phyloP scores from a whole-genome alignment of 2,888 invertebrate genomes.

The Nasonovia ribisnigri region DNA sequence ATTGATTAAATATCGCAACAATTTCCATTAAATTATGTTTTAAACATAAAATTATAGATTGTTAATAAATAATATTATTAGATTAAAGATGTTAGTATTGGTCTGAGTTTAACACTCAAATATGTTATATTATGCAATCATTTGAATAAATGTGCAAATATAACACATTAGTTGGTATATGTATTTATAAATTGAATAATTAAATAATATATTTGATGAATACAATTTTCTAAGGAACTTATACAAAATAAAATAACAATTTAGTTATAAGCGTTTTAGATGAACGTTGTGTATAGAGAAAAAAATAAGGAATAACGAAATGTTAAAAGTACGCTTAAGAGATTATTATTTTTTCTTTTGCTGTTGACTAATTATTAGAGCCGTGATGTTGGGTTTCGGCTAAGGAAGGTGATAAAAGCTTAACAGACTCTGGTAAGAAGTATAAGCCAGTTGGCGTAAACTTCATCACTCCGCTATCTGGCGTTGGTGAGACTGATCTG shows the following conservation, averaged over 20 bases:
- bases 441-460: slow-evolving; percentile 62
- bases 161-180: slow-evolving; percentile 19
- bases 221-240: slow-evolving; percentile 65
- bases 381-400: slow-evolving; percentile 39
- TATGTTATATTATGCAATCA: slow-evolving; percentile 47
- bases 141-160: slow-evolving; percentile 52
- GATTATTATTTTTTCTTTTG: slow-evolving; percentile 25
- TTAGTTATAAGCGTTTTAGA: slow-evolving; percentile 59
- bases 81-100: slow-evolving; percentile 58
- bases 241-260: slow-evolving; percentile 64
- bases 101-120: slow-evolving; percentile 48
- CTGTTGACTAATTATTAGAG: slow-evolving; percentile 49
- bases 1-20: slow-evolving; percentile 57
- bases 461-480: slow-evolving; percentile 48
- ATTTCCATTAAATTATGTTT: slow-evolving; percentile 47
- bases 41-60: slow-evolving; percentile 38
- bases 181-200: slow-evolving; percentile 51
- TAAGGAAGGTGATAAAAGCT: slow-evolving; percentile 45
- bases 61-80: slow-evolving; percentile 61
- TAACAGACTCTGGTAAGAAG: slow-evolving; percentile 59
- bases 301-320: slow-evolving; percentile 54
- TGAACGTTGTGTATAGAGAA: slow-evolving; percentile 48
- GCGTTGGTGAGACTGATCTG: slow-evolving; percentile 49
- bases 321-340: slow-evolving; percentile 54
- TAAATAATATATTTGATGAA: slow-evolving; percentile 46